A percentile compares a stretch with the other conserved stretches of the same genome.
These are phyloP conservation scores for Pyrrhosoma nymphula DNA, from an alignment of 2,888 invertebrate genomes.

Conservation along the genomic window DNA sequence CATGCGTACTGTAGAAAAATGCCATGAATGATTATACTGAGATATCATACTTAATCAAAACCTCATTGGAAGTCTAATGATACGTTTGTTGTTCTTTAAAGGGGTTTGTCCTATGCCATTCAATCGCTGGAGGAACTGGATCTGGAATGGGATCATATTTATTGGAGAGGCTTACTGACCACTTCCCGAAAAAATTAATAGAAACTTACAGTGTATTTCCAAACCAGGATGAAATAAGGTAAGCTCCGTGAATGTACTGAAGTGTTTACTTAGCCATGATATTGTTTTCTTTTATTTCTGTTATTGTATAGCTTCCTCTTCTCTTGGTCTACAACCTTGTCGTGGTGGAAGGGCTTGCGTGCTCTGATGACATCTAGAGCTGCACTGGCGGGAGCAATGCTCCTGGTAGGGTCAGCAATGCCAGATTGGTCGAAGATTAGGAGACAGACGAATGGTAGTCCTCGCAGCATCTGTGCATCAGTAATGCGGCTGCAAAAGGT, in stretches of 20 bases:
- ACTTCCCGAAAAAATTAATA: constrained; percentile 98
- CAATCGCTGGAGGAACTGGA: constrained; percentile 99
- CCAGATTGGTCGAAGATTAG: too few species aligned
- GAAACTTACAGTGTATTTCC: constrained; percentile 99
- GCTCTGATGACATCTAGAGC: too few species aligned
- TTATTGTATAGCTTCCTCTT: constrained; percentile 37
- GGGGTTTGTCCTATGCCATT: constrained; percentile 99
- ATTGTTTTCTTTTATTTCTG: neutral
- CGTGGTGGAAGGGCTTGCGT: neutral
- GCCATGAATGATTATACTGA: neutral
- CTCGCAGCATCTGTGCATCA: too few species aligned
- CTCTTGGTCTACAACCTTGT: too few species aligned
- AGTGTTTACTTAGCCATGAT: too few species aligned
- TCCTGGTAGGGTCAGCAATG: too few species aligned
- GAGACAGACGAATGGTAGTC: too few species aligned
- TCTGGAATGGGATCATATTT: constrained; percentile 99
- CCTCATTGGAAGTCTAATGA: neutral
- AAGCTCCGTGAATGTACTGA: constrained; percentile 69
- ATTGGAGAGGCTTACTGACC: constrained; percentile 91
- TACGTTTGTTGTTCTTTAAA: constrained; percentile 76
- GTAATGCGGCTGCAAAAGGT: too few species aligned
- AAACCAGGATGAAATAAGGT: constrained; percentile 96
- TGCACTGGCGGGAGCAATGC: too few species aligned
- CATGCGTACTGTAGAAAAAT: neutral
- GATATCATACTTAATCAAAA: neutral